Base-by-base conservation (phyloP, 2,113 vertebrate species). In the Brachyhypopomus occidentalis region DNA sequence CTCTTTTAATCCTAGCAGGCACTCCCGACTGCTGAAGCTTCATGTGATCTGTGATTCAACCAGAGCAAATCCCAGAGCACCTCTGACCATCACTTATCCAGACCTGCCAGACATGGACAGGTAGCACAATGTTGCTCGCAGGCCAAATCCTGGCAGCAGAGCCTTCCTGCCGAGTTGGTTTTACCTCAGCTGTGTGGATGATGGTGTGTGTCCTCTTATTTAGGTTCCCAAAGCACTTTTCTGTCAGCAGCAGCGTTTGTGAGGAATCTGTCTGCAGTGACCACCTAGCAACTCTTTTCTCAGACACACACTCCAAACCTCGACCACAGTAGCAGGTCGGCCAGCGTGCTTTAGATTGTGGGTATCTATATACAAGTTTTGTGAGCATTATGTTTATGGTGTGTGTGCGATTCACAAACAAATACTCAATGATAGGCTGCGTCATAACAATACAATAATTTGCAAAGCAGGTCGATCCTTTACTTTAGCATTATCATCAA, bases 151-250 rank as follows among this genome's bases (percentile, higher is more conserved):
- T 59, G 30, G 27, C 12, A 58, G 12, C 11, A 58, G 25, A 22
- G 5, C 52, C 34, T 64, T 20, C 17, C 2, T 19, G 52, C 17
- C 20, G 55, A 2, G 17, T 56, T 84, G 71, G 27, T 71, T 66
- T 63, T 38, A 11, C 72, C 66, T 45, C 17, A 60, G 17, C 17
- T 23, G 4, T 69, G 23, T 20, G 41, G 11, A 45, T 69, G 36
- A 69, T 7, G 69, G 0, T 78, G 77, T 55, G 19, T 86, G 23
- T 85, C 88, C 84, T 74, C 38, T 25, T 84, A 84, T 45, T 30
- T 82, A 99, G 97, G 91, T 98, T 98, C 90, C 85, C 96, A 74
- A 94, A 93, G 73, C 96, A 98, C 87, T 97, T 98, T 74, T 88
- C 94, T 0, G 59, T 98, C 71, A 93, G 96, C 89, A 93, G 96